Evolutionary conservation across 1,140 invertebrate species (phyloP), one percentile per base, ranked within the genome.

Genomic region (Calliopsis andreniformis): DNA sequence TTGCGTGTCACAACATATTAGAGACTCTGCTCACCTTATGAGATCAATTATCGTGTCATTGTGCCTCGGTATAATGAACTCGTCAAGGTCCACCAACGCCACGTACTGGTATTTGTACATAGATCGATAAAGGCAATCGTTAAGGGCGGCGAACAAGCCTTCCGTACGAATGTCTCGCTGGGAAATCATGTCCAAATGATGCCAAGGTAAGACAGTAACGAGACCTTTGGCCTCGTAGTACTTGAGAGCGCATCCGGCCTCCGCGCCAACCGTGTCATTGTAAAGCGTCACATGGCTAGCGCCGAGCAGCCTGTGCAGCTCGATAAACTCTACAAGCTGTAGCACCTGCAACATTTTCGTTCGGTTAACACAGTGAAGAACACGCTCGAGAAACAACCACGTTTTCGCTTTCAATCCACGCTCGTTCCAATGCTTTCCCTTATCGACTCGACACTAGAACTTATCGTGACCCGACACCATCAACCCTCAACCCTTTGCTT

Each of bases 121-220:
- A 28, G 96, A 96, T 78, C 98, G 93, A 92, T 98, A 98, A 45
- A 98, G 93, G 89, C 98, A 99, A 92, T 99, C 97, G 90, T 99
- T 98, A 49, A 98, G 94, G 0, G 97, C 97, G 0, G 97, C 97
- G 88, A 98, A 98, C 55, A 98, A 93, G 3, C 97, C 97, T 89
- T 98, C 97, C 0, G 98, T 98, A 77, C 97, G 94, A 78, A 98
- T 98, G 89, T 98, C 97, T 85, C 95, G 95, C 89, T 98, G 97
- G 0, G 97, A 98, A 32, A 95, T 92, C 92, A 99, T 97, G 64
- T 98, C 96, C 55, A 99, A 92, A 84, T 89, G 89, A 86, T 96
- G 95, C 98, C 98, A 99, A 7, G 97, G 96, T 79, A 98, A 91
- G 39, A 99, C 91, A 18, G 95, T 96, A 3, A 98, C 95, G 0